Evolutionary conservation across 2,888 invertebrate species (phyloP), one percentile per base, ranked within the genome.

Genomic region (Acanthopleura granulata): DNA sequence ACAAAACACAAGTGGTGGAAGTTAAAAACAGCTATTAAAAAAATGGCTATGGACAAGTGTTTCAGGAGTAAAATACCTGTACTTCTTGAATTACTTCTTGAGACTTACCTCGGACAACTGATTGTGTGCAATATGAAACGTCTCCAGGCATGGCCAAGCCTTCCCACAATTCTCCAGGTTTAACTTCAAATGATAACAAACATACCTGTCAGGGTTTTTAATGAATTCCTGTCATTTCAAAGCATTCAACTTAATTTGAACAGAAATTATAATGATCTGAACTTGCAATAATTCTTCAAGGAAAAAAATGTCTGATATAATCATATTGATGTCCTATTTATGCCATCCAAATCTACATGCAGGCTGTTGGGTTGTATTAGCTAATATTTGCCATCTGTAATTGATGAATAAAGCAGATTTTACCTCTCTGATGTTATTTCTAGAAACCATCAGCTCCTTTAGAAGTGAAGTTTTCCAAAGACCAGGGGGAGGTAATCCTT

Each of bases 371-470:
- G 9, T 40, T 9, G 9, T 40, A 40, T 40, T 40, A 9, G 40
- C 4, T 40, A 3, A 40, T 40, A 3, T 9, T 3, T 40, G 3
- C 4, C 40, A 40, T 9, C 40, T 40, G 3, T 40, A 40, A 40
- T 40, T 40, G 9, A 40, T 40, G 40, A 40, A 3, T 40, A 40
- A 40, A 40, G 9, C 40, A 40, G 9, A 3, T 40, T 3, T 66
- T 27, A 88, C 87, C 79, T 81, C 79, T 15, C 76, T 74, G 50
- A 89, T 89, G 18, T 80, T 79, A 78, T 89, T 89, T 22, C 77
- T 80, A 15, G 85, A 82, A 22, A 85, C 76, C n/a, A 84, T 72
- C 12, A 89, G 75, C 62, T 88, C 87, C 77, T 86, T 85, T 75
- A 89, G 72, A 66, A 81, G 78, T 30, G 76, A 78, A 0, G 87